A percentile compares a stretch with the other conserved stretches of the same genome.
phyloP scores from a whole-genome alignment of 2,888 invertebrate genomes.

The Glyphotaelius pellucidus region DNA sequence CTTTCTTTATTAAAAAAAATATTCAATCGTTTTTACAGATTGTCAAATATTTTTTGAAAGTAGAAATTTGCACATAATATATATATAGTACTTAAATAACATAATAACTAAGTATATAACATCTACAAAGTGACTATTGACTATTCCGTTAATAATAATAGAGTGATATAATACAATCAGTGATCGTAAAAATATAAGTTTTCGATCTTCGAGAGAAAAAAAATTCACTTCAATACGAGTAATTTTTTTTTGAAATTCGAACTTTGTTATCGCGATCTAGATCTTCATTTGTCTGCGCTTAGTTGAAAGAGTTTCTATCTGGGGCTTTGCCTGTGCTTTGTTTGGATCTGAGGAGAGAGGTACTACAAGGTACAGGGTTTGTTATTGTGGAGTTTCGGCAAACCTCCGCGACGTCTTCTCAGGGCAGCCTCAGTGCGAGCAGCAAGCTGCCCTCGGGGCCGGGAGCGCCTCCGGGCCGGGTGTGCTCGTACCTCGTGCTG shows the following conservation, averaged over 20 bases:
- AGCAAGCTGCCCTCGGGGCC: constrained; percentile 23
- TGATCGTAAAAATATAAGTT: not conserved
- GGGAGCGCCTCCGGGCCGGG: constrained; percentile 37
- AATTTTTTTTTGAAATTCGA: too few species aligned
- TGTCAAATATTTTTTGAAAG: not conserved
- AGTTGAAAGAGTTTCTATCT: not conserved
- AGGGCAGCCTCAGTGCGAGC: constrained; percentile 6
- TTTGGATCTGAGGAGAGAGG: not conserved
- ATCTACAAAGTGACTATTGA: not conserved
- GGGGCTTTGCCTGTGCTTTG: not conserved
- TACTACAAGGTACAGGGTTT: not conserved
- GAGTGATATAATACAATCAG: not conserved
- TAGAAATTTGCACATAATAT: not conserved
- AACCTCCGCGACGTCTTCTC: constrained; percentile 37
- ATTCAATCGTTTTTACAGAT: not conserved
- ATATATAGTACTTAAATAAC: not conserved
- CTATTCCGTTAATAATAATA: not conserved
- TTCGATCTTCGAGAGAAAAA: not conserved
- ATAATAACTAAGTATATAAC: not conserved
- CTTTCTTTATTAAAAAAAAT: not conserved
- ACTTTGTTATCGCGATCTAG: not conserved
- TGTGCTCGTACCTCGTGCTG: constrained; percentile 51
- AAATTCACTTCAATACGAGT: not conserved
- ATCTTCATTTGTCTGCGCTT: constrained; percentile 5
- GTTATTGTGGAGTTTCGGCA: constrained; percentile 10